Evolutionary conservation across 1,140 invertebrate species (phyloP).

Genomic region (Bombus confusus): DNA sequence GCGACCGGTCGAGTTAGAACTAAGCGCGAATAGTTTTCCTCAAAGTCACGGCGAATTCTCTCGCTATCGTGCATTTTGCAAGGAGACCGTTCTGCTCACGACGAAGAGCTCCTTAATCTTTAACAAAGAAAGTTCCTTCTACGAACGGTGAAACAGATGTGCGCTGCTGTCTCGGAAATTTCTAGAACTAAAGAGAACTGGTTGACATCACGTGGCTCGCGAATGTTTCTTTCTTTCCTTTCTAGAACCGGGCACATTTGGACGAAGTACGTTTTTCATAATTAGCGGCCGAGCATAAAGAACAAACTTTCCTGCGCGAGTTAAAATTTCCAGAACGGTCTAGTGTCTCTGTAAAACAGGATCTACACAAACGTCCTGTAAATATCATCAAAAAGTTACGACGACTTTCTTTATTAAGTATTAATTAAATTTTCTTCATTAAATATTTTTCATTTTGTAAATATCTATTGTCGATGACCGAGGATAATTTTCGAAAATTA

Average conservation of each 20-base stretch:
- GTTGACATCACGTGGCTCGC: slow-evolving; percentile 10
- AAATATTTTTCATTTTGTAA: background rate
- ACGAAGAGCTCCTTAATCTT: slow-evolving; percentile 26
- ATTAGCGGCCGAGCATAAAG: background rate
- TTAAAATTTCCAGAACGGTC: background rate
- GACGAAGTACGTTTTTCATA: background rate
- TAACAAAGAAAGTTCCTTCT: slow-evolving; percentile 26
- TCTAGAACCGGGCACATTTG: background rate
- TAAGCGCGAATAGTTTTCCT: slow-evolving; percentile 43
- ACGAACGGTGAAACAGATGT: slow-evolving; percentile 14
- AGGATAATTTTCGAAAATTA: background rate
- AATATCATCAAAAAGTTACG: background rate
- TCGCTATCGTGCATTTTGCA: slow-evolving; percentile 40
- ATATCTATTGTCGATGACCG: background rate
- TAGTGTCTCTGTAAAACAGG: background rate
- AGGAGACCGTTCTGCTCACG: background rate
- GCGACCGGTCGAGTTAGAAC: slow-evolving; percentile 37
- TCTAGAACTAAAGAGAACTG: background rate
- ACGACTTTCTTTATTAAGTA: background rate
- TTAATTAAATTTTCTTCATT: background rate
- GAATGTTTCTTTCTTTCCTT: background rate
- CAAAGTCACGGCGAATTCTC: slow-evolving; percentile 40
- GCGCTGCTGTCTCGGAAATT: slow-evolving; percentile 4
- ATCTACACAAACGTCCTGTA: background rate
- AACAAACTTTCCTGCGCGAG: background rate